These are phyloP conservation scores for Lamproptera curius DNA, from an alignment of 2,888 invertebrate species.

Conservation along the genomic window DNA sequence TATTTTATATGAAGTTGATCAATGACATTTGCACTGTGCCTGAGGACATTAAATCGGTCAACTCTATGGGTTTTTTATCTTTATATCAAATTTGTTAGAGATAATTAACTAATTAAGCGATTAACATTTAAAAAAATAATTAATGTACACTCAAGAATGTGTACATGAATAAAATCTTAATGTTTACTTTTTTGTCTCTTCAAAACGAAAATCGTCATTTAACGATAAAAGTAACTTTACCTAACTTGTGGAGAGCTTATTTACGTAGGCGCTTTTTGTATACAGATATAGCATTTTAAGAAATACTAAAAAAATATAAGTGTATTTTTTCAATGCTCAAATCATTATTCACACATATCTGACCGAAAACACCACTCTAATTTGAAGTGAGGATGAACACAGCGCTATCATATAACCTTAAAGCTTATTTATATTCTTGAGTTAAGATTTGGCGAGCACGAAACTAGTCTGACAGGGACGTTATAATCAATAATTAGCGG, in stretches of 20 bases:
- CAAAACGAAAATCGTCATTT: too few species aligned
- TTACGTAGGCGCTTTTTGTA: slow-evolving; percentile 16
- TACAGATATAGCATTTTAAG: slow-evolving; percentile 27
- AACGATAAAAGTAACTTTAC: too few species aligned
- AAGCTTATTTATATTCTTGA: slow-evolving; percentile 34
- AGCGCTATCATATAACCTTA: slow-evolving; percentile 28
- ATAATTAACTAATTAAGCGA: too few species aligned
- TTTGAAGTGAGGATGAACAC: slow-evolving; percentile 28
- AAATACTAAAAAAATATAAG: slow-evolving; percentile 22
- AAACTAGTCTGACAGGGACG: slow-evolving; percentile 33
- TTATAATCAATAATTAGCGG: slow-evolving; percentile 26
- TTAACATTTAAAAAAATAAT: too few species aligned
- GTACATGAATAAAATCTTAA: too few species aligned
- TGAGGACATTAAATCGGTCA: slow-evolving; percentile 29
- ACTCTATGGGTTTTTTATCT: slow-evolving; percentile 2
- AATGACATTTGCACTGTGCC: slow-evolving; percentile 39
- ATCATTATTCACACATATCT: slow-evolving; percentile 29
- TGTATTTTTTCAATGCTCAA: slow-evolving; percentile 26
- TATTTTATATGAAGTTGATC: slow-evolving; percentile 26
- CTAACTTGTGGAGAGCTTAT: slow-evolving; percentile 11
- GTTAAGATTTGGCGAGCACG: slow-evolving; percentile 25
- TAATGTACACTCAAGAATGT: too few species aligned
- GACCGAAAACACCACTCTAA: slow-evolving; percentile 27
- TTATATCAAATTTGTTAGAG: too few species aligned
- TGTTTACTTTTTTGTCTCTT: too few species aligned